Percentiles rank a stretch among this genome's conserved stretches.
phyloP scores from a whole-genome alignment of 1,140 invertebrate genomes.

The Thaumetopoea pityocampa region DNA sequence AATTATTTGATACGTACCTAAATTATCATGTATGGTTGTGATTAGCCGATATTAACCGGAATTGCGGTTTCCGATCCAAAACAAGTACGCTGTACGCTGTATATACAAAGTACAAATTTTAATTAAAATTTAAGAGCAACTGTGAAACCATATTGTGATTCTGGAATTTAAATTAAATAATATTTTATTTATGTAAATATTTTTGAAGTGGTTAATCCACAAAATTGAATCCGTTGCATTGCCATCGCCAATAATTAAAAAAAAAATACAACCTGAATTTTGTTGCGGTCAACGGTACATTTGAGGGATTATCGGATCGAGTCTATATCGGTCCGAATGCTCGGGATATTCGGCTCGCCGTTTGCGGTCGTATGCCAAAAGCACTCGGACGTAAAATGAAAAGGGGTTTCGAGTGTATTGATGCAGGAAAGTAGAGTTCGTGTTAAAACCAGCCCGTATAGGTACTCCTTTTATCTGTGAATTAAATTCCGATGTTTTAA shows the following conservation, averaged over 20 bases:
- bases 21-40: too few relatives aligned
- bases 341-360: constrained; percentile 11
- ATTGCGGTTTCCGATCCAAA: too few relatives aligned
- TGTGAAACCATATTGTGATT: too few relatives aligned
- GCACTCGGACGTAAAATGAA: constrained; percentile 21
- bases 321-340: constrained; percentile 19
- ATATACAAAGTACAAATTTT: too few relatives aligned
- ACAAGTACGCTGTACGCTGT: too few relatives aligned
- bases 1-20: too few relatives aligned
- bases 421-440: constrained; percentile 10
- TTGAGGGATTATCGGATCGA: constrained; percentile 16
- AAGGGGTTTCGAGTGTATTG: constrained; percentile 15
- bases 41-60: too few relatives aligned
- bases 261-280: constrained; percentile 17
- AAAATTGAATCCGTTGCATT: constrained; percentile 1
- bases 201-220: too few relatives aligned
- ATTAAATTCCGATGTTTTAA: constrained; percentile 5
- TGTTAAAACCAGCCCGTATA: constrained; percentile 17
- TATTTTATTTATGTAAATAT: too few relatives aligned
- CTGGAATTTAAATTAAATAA: too few relatives aligned
- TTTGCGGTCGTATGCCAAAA: constrained; percentile 15
- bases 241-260: constrained; percentile 4
- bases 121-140: too few relatives aligned
- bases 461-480: background rate
- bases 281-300: constrained; percentile 16